A percentile compares a stretch with the other conserved stretches of the same genome.
These are phyloP conservation scores for Cacoxenus indagator DNA, from an alignment of 2,888 invertebrate genomes.

Conservation along the genomic window DNA sequence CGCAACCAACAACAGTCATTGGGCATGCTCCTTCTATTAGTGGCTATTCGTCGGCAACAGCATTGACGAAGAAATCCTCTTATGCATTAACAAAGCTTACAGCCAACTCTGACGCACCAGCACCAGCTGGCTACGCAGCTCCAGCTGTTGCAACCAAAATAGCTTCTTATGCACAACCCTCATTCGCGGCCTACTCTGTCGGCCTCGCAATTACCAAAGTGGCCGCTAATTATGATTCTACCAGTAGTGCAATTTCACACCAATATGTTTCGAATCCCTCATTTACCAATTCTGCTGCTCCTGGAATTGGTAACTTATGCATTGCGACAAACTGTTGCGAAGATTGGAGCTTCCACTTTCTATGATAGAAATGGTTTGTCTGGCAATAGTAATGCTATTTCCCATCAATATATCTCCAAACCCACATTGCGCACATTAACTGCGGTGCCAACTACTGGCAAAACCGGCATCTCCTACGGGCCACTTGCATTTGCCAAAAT, in stretches of 20 bases:
- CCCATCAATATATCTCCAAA: constrained; percentile 50
- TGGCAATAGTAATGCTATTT: constrained; percentile 27
- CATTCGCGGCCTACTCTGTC: constrained; percentile 39
- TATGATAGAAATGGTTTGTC: constrained; percentile 34
- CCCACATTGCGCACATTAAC: constrained; percentile 37
- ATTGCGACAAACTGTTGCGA: constrained; percentile 42
- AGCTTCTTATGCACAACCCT: constrained; percentile 39
- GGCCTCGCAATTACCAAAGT: constrained; percentile 43
- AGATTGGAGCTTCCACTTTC: constrained; percentile 39
- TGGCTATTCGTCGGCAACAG: too few species aligned
- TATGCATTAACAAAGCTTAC: too few species aligned
- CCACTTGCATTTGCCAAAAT: constrained; percentile 34
- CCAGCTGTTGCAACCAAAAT: background rate
- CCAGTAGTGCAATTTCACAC: constrained; percentile 50
- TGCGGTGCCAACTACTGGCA: constrained; percentile 34
- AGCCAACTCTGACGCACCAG: constrained; percentile 38
- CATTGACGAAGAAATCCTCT: too few species aligned
- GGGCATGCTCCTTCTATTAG: constrained; percentile 34
- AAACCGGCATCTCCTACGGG: constrained; percentile 35
- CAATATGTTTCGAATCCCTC: constrained; percentile 52
- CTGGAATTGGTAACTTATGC: constrained; percentile 34
- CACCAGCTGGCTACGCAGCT: constrained; percentile 18
- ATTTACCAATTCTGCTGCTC: constrained; percentile 41
- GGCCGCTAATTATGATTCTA: constrained; percentile 43
- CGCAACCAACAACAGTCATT: constrained; percentile 12